A percentile compares a stretch with the other conserved stretches of the same genome.
Evolutionary conservation across 1,140 invertebrate species (phyloP).

Genomic region (Macrobrachium rosenbergii): DNA sequence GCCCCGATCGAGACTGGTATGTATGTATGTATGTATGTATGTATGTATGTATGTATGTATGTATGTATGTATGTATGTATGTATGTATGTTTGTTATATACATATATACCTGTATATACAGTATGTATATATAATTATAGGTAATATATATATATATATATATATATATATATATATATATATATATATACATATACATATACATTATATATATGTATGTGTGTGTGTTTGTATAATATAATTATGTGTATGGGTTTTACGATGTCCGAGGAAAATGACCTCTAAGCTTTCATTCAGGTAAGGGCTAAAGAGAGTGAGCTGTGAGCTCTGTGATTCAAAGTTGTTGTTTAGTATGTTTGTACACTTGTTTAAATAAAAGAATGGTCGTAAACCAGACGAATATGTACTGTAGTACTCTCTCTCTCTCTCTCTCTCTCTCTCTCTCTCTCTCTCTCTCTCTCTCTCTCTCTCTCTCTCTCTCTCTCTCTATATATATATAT

Average conservation of each 20-base stretch:
- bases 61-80: neutral
- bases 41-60: slow-evolving; percentile 3
- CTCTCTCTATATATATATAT: no score
- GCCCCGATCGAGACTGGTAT: neutral
- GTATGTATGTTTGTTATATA: neutral
- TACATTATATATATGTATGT: slow-evolving; percentile 4
- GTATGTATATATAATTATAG: neutral
- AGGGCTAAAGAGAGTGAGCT: no score
- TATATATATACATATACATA: slow-evolving; percentile 14
- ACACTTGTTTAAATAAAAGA: no score
- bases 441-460: no score
- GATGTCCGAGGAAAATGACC: no score
- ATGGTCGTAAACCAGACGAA: no score
- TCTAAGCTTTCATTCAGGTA: no score
- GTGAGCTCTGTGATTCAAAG: no score
- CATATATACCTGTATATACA: neutral
- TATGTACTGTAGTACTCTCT: no score
- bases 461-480: no score
- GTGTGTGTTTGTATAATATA: slow-evolving; percentile 11
- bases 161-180: slow-evolving; percentile 22
- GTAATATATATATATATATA: slow-evolving; percentile 7
- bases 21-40: neutral
- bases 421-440: no score
- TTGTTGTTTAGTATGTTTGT: neutral
- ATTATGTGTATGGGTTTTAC: neutral